A percentile compares a stretch with the other conserved stretches of the same genome.
These are phyloP conservation scores for Phataginus tricuspis DNA, from an alignment of 2,797 vertebrate species.

Conservation along the genomic window DNA sequence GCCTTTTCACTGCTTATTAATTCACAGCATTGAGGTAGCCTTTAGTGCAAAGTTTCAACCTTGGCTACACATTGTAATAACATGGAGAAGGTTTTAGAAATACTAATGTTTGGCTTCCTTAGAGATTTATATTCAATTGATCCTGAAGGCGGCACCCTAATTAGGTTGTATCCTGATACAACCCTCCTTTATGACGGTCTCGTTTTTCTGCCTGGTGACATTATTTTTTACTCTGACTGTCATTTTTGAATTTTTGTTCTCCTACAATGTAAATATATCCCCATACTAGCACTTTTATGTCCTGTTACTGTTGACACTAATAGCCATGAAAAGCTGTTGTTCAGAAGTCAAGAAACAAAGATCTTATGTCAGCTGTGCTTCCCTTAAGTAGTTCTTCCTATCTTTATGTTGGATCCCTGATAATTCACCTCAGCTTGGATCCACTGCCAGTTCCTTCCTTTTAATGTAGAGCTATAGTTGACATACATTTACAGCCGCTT, in stretches of 20 bases:
- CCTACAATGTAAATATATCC: background rate
- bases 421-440: background rate
- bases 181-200: background rate
- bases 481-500: background rate
- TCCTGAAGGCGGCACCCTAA: no score
- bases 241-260: background rate
- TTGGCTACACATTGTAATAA: background rate
- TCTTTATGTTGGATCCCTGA: background rate
- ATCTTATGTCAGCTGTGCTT: background rate
- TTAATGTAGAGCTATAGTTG: background rate
- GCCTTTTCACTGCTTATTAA: background rate
- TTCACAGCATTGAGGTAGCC: background rate
- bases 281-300: background rate
- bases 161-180: background rate
- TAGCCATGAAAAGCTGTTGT: background rate
- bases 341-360: background rate
- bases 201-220: background rate
- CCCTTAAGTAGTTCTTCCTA: background rate
- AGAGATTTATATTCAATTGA: background rate
- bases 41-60: background rate
- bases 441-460: background rate
- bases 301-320: background rate
- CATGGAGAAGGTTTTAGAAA: background rate
- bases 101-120: background rate
- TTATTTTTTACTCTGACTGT: background rate